Conservation (phyloP, 2,888 invertebrate genomes). For the Anarsia innoxiella region DNA sequence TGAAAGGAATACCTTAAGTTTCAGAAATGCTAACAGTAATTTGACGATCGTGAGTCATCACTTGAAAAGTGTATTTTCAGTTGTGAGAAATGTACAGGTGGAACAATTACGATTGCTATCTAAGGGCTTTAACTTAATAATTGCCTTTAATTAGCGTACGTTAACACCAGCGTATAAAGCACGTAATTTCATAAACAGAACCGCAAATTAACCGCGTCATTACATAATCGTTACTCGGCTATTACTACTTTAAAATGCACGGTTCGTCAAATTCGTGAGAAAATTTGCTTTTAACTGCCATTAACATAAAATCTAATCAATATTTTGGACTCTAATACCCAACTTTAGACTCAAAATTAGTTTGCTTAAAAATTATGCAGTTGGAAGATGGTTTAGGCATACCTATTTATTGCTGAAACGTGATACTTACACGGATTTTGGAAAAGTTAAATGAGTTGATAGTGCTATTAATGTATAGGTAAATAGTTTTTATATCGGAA, state of each 20-base stretch:
- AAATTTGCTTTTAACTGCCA: too few species aligned
- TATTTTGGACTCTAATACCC: too few species aligned
- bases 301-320: too few species aligned
- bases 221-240: slow-evolving; percentile 29
- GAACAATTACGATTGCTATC: slow-evolving; percentile 45
- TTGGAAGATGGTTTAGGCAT: too few species aligned
- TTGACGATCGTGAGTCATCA: slow-evolving; percentile 25
- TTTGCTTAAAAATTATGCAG: too few species aligned
- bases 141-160: slow-evolving; percentile 40
- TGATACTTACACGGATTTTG: too few species aligned
- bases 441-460: too few species aligned
- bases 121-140: slow-evolving; percentile 45
- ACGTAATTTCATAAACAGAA: slow-evolving; percentile 29
- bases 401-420: too few species aligned
- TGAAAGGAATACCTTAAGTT: too few species aligned
- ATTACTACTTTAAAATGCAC: slow-evolving; percentile 23
- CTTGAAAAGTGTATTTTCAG: slow-evolving; percentile 24
- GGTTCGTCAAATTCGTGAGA: slow-evolving; percentile 17
- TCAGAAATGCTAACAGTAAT: slow-evolving; percentile 16
- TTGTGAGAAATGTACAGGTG: slow-evolving; percentile 31
- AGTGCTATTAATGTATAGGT: slow-evolving; percentile 25
- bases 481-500: slow-evolving; percentile 25
- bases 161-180: slow-evolving; percentile 31
- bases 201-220: slow-evolving; percentile 30
- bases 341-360: too few species aligned